phyloP scores from a whole-genome alignment of 2,113 vertebrate genomes.

The Nematolebias whitei region DNA sequence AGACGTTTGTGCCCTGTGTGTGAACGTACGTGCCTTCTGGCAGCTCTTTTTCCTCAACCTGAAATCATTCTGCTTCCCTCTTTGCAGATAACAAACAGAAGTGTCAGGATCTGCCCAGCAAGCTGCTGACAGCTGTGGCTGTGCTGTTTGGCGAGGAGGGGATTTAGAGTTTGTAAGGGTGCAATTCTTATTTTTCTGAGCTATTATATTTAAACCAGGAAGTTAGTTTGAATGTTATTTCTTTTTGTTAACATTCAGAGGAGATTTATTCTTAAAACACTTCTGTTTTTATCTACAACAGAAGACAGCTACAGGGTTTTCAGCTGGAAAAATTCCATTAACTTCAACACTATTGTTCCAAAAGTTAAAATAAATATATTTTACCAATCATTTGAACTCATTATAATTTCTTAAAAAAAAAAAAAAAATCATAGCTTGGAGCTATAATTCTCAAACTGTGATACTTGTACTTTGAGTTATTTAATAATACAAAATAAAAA shows the following conservation, averaged over 20 bases:
- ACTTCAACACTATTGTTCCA: too few species aligned
- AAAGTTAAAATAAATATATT: too few species aligned
- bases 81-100: constrained; percentile 36
- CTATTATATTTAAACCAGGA: background rate
- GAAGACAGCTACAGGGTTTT: too few species aligned
- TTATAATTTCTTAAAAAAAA: too few species aligned
- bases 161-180: constrained; percentile 35
- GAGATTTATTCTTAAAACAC: background rate
- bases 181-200: constrained; percentile 8
- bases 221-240: too few species aligned
- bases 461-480: too few species aligned
- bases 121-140: constrained; percentile 32
- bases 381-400: too few species aligned
- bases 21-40: background rate
- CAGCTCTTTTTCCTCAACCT: constrained; percentile 9
- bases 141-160: constrained; percentile 39
- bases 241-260: background rate
- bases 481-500: too few species aligned
- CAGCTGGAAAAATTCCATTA: too few species aligned
- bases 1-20: constrained; percentile 7
- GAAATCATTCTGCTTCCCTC: constrained; percentile 31
- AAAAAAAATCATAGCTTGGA: too few species aligned
- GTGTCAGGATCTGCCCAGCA: constrained; percentile 10
- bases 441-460: too few species aligned
- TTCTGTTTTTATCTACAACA: too few species aligned